phyloP scores from a whole-genome alignment of 1,140 invertebrate genomes.

The Drosophila suzukii region DNA sequence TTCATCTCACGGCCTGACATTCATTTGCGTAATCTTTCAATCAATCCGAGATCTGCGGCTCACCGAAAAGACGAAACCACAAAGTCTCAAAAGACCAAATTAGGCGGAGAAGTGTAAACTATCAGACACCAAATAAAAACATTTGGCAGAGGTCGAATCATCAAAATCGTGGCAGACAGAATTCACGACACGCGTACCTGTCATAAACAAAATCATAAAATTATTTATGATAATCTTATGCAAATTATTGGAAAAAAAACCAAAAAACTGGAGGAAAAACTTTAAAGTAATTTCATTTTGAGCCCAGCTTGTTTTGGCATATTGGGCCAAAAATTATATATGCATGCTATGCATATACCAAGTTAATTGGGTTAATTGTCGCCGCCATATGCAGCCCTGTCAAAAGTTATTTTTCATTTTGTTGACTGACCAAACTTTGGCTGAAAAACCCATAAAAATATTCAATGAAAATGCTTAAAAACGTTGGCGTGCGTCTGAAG shows the following conservation, averaged over 20 bases:
- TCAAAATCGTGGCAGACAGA: conserved; percentile 33
- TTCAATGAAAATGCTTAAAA: conserved; percentile 32
- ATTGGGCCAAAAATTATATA: conserved; percentile 61
- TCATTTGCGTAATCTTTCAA: conserved; percentile 73
- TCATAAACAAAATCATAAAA: conserved; percentile 69
- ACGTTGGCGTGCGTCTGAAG: neutral
- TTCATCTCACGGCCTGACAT: conserved; percentile 46
- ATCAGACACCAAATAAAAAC: conserved; percentile 52
- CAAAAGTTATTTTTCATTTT: conserved; percentile 40
- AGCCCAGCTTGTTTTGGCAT: neutral
- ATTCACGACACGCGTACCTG: conserved; percentile 52
- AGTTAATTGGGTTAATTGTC: conserved; percentile 78
- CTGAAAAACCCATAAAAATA: conserved; percentile 21
- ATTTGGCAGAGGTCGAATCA: conserved; percentile 38
- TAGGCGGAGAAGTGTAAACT: conserved; percentile 44
- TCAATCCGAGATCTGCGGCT: conserved; percentile 31
- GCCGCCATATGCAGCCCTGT: conserved; percentile 33
- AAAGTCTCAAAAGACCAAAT: conserved; percentile 14
- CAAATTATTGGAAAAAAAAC: conserved; percentile 40
- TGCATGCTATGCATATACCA: conserved; percentile 74
- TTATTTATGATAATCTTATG: conserved; percentile 76
- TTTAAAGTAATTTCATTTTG: conserved; percentile 32
- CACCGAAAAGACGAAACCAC: conserved; percentile 9
- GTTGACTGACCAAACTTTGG: conserved; percentile 1
- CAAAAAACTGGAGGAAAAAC: conserved; percentile 34